Conservation (phyloP, 2,888 invertebrate species). For the Drosophila robusta region DNA sequence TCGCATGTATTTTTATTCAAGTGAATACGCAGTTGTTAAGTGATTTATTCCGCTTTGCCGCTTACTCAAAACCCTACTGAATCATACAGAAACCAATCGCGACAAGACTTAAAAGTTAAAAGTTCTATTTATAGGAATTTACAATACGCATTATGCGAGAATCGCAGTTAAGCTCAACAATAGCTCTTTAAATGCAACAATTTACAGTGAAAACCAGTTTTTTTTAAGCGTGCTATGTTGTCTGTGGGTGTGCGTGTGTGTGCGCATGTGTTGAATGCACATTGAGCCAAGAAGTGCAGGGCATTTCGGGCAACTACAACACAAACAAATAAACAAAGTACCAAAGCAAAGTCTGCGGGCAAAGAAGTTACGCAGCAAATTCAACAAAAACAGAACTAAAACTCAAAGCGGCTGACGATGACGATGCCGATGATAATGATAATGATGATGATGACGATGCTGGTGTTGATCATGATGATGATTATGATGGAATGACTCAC, state of each 20-base stretch:
- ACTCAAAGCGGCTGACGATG: slow-evolving; percentile 24
- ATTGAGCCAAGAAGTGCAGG: slow-evolving; percentile 16
- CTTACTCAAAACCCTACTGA: background rate
- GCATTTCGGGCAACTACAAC: slow-evolving; percentile 25
- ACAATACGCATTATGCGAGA: slow-evolving; percentile 5
- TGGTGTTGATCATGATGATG: slow-evolving; percentile 7
- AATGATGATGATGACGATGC: slow-evolving; percentile 13
- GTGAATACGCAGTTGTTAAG: slow-evolving; percentile 3
- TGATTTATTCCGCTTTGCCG: background rate
- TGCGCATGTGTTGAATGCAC: slow-evolving; percentile 13
- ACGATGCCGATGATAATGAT: background rate
- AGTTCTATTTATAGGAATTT: slow-evolving; percentile 3
- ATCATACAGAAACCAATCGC: slow-evolving; percentile 2
- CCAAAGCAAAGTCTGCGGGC: slow-evolving; percentile 64
- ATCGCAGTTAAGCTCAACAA: slow-evolving; percentile 35
- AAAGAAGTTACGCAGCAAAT: slow-evolving; percentile 45
- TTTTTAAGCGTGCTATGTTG: background rate
- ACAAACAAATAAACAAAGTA: slow-evolving; percentile 51
- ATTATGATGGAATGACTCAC: slow-evolving; percentile 13
- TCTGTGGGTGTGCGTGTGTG: background rate
- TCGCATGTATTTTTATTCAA: background rate
- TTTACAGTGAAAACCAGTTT: slow-evolving; percentile 8
- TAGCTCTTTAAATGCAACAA: slow-evolving; percentile 16
- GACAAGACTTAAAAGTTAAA: background rate
- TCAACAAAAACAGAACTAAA: slow-evolving; percentile 32